These are phyloP conservation scores for Onychomys leucogaster DNA, from an alignment of 2,797 vertebrate genomes.

Conservation along the genomic window DNA sequence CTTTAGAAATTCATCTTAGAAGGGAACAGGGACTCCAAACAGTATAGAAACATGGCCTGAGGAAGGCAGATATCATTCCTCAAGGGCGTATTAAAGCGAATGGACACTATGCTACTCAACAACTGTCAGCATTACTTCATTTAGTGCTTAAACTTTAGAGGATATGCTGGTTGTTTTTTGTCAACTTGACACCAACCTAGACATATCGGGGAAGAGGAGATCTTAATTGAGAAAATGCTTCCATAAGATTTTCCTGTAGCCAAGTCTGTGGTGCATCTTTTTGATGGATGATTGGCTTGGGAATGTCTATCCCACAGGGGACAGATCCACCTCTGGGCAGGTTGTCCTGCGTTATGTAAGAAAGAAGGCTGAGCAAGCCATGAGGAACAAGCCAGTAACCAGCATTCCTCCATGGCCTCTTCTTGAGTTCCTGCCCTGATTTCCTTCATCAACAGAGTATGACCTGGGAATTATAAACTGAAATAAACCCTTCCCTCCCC, in stretches of 20 bases:
- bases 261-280: no score
- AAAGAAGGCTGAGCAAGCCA: background rate
- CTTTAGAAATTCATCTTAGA: slow-evolving; percentile 9
- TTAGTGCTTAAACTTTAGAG: background rate
- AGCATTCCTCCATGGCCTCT: background rate
- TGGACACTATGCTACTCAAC: background rate
- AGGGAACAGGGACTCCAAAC: background rate
- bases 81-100: background rate
- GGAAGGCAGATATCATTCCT: background rate
- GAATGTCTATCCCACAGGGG: background rate
- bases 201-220: background rate
- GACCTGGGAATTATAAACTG: background rate
- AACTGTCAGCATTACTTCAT: background rate
- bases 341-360: no score
- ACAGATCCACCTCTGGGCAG: background rate
- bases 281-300: background rate
- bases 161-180: background rate
- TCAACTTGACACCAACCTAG: background rate
- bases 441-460: background rate
- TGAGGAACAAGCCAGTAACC: background rate
- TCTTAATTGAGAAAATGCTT: background rate
- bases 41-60: background rate
- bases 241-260: no score
- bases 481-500: background rate
- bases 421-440: background rate